phyloP scores from a whole-genome alignment of 2,888 invertebrate genomes.

The Cephus spinipes region DNA sequence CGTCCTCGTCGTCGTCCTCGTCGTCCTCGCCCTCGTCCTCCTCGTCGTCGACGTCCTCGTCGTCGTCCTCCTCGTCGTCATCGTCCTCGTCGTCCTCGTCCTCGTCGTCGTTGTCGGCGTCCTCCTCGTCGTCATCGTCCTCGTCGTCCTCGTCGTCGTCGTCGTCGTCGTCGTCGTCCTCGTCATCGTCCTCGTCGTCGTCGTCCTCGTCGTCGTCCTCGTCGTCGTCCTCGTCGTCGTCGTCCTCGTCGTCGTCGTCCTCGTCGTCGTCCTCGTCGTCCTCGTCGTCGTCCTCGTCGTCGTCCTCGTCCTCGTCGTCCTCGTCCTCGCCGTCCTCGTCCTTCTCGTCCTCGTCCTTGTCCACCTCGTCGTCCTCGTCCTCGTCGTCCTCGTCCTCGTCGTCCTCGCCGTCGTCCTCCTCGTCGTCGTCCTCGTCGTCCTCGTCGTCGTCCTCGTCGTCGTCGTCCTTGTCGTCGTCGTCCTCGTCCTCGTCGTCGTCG shows the following conservation, averaged over 20 bases:
- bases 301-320: slow-evolving; percentile 1
- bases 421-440: not conserved
- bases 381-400: slow-evolving; percentile 3
- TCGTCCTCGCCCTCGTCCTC: no score
- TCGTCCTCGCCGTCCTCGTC: no score
- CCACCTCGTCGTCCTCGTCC: slow-evolving; percentile 3
- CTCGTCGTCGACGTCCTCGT: slow-evolving; percentile 4
- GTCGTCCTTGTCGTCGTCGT: no score
- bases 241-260: slow-evolving; percentile 1
- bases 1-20: not conserved
- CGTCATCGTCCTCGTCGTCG: slow-evolving; percentile 3
- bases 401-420: no score
- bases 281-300: not conserved
- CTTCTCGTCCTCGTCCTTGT: no score
- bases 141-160: slow-evolving; percentile 10
- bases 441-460: slow-evolving; percentile 3
- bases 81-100: not conserved
- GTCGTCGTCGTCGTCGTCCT: slow-evolving; percentile 8
- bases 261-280: slow-evolving; percentile 1
- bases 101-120: slow-evolving; percentile 3
- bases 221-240: not conserved
- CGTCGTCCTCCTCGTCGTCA: not conserved
- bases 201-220: slow-evolving; percentile 2
- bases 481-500: no score
- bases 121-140: slow-evolving; percentile 4